Base-by-base conservation (phyloP, 2,113 vertebrate species). In the Stomatorhinus ivindoensis region DNA sequence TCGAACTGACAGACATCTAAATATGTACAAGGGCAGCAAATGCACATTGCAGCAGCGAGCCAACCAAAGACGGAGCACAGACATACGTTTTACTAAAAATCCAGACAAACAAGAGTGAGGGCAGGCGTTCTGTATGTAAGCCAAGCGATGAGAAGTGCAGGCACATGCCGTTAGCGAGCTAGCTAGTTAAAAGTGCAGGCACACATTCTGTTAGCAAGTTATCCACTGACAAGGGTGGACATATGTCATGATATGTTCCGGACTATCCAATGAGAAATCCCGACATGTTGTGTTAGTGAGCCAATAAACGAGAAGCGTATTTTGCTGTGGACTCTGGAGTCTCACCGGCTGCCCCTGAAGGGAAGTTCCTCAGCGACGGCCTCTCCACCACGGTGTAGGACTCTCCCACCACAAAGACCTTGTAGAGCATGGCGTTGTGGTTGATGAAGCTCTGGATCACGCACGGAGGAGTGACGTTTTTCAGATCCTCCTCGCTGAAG, bases 391-490 rank as follows among this genome's bases (percentile, higher is more conserved):
- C 97, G 0, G 97, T 98, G 95, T 99, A 97, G 19, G 98, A 97
- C 48, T 99, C 98, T 5, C 98, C 98, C 0, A 99, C 97, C 93
- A 99, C 98, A 0, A 99, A 99, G 92, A 99, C 98, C 94, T 99
- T 99, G 94, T 99, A 98, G 13, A 99, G 96, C 88, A 99, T 97
- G 0, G 98, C 98, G 0, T 99, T 99, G 95, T 99, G 98, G 95
- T 98, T 99, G 94, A 99, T 98, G 94, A 99, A 99, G 92, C 97
- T 99, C 96, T 99, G 98, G 92, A 99, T 97, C 92, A 99, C 98
- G 0, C 98, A 99, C 0, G 98, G 98, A 0, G 98, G 98, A 88
- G 95, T 97, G 89, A 99, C 96, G 61, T 97, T 96, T 42, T 96
- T 97, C 93, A 99, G 95, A 92, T 98, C 98, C 92, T 99, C 98